Percentiles rank a stretch among this genome's conserved stretches.
These are phyloP conservation scores for Oeneis ivallda DNA, from an alignment of 2,888 invertebrate species.

Conservation along the genomic window DNA sequence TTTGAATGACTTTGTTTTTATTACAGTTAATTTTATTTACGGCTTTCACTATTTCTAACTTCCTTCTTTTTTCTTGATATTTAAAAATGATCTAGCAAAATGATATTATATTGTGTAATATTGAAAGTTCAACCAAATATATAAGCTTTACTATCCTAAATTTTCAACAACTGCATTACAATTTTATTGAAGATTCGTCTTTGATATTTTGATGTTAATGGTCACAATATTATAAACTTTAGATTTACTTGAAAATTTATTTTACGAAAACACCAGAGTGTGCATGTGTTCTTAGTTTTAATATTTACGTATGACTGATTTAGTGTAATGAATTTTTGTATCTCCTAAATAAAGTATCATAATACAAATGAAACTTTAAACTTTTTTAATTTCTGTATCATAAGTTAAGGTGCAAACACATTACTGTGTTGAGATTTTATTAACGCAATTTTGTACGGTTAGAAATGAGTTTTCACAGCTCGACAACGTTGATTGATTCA, in stretches of 20 bases:
- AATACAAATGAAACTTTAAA: constrained; percentile 46
- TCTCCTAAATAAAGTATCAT: constrained; percentile 61
- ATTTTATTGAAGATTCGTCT: neutral
- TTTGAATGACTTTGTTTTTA: too few relatives aligned
- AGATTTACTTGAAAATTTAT: constrained; percentile 20
- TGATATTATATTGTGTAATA: neutral
- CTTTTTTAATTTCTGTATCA: constrained; percentile 46
- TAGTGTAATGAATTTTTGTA: constrained; percentile 59
- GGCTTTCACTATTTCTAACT: neutral
- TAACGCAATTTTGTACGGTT: neutral
- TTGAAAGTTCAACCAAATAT: constrained; percentile 28
- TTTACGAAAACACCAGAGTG: constrained; percentile 41
- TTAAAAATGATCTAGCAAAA: neutral
- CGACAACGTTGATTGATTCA: neutral
- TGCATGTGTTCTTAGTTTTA: constrained; percentile 48
- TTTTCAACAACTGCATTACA: neutral
- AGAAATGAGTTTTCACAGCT: neutral
- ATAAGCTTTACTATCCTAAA: constrained; percentile 22
- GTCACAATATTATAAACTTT: neutral
- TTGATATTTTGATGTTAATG: neutral
- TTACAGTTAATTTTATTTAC: neutral
- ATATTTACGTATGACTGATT: constrained; percentile 70
- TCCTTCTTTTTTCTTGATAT: neutral
- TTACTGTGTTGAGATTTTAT: neutral
- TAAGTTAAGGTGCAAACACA: neutral